Evolutionary conservation across 1,140 invertebrate species (phyloP).

Genomic region (Panagrolaimus sp.): DNA sequence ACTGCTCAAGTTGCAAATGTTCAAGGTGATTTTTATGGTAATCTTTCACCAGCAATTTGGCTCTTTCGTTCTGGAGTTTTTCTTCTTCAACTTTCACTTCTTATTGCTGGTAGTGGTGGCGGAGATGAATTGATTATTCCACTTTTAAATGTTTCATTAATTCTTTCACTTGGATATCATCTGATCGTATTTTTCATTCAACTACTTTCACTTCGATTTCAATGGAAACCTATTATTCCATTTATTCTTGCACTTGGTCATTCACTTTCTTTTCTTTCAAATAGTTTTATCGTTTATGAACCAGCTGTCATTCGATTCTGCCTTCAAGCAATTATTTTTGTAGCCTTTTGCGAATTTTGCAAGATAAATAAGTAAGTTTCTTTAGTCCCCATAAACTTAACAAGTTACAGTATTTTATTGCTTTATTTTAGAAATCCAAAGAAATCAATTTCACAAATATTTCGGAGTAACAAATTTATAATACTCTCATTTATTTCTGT

Average conservation of each 20-base stretch:
- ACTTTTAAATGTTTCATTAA: background rate
- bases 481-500: background rate
- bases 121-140: background rate
- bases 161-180: background rate
- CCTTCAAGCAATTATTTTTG: background rate
- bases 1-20: background rate
- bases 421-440: too few relatives aligned
- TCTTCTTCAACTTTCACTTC: background rate
- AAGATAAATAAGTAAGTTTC: too few relatives aligned
- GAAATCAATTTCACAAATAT: too few relatives aligned
- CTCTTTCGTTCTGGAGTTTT: slow-evolving; percentile 13
- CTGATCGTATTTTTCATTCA: slow-evolving; percentile 1
- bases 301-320: background rate
- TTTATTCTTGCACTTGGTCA: background rate
- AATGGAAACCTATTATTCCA: background rate
- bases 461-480: too few relatives aligned
- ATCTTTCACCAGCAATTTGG: background rate
- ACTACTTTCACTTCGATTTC: background rate
- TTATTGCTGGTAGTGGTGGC: background rate
- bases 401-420: too few relatives aligned
- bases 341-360: too few relatives aligned
- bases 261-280: background rate
- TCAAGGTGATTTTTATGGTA: background rate
- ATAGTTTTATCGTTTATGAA: slow-evolving; percentile 11
- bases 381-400: too few relatives aligned